A percentile compares a stretch with the other conserved stretches of the same genome.
phyloP scores from a whole-genome alignment of 2,797 vertebrate genomes.

The Spheniscus humboldti region DNA sequence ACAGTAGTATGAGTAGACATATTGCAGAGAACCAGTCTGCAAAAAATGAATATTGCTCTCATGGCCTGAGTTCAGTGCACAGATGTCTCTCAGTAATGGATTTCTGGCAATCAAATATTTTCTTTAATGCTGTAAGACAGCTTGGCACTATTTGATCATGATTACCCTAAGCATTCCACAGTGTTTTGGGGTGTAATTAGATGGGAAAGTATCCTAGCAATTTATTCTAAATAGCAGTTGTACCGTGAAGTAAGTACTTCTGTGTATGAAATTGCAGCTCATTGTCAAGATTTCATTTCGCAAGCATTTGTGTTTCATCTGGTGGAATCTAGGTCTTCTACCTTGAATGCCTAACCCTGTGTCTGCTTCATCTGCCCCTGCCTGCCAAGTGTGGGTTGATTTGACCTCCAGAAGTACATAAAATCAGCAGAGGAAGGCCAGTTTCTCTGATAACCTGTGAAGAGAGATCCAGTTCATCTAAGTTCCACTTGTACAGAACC shows the following conservation, averaged over 20 bases:
- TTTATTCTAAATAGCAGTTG: background rate
- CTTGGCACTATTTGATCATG: slow-evolving; percentile 24
- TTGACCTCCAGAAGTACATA: background rate
- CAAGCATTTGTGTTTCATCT: background rate
- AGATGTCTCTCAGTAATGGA: slow-evolving; percentile 45
- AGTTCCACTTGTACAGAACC: background rate
- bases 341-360: background rate
- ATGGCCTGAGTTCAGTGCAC: background rate
- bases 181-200: slow-evolving; percentile 11
- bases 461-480: background rate
- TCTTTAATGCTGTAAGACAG: slow-evolving; percentile 44
- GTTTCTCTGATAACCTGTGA: background rate
- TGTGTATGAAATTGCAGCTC: background rate
- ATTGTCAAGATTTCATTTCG: background rate
- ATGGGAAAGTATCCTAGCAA: background rate
- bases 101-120: slow-evolving; percentile 47
- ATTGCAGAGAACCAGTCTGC: background rate
- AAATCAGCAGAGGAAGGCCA: background rate
- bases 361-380: background rate
- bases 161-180: background rate
- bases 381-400: background rate
- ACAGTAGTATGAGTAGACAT: background rate
- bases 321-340: background rate
- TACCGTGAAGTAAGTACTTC: background rate
- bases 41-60: background rate